Evolutionary conservation across 2,113 vertebrate genomes (phyloP).

Genomic region (Salvelinus sp.): DNA sequence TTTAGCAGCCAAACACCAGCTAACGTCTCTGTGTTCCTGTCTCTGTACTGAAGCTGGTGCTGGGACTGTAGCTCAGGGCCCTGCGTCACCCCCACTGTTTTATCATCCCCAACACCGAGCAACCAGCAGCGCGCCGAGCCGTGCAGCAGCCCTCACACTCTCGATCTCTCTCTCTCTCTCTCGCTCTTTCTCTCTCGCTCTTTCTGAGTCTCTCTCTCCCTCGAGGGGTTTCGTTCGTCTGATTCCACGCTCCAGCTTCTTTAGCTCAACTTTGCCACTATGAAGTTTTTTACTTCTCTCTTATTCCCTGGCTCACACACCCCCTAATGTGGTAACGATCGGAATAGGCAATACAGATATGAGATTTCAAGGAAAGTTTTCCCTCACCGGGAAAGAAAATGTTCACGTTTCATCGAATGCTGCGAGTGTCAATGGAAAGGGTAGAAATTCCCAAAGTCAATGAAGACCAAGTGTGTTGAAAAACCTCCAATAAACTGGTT

Average conservation of each 20-base stretch:
- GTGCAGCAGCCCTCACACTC: not conserved
- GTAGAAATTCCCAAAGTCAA: slow-evolving; percentile 14
- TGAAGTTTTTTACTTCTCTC: slow-evolving; percentile 43
- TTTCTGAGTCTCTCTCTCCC: slow-evolving; percentile 54
- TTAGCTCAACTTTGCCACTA: slow-evolving; percentile 73
- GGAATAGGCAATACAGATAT: slow-evolving; percentile 42
- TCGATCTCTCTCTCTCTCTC: slow-evolving; percentile 27
- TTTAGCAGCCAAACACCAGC: slow-evolving; percentile 44
- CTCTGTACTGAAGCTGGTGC: slow-evolving; percentile 5
- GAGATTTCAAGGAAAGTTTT: slow-evolving; percentile 63
- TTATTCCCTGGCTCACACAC: slow-evolving; percentile 38
- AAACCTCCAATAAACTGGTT: slow-evolving; percentile 29
- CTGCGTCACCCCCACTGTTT: slow-evolving; percentile 70
- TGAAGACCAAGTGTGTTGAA: slow-evolving; percentile 47
- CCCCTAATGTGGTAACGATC: slow-evolving; percentile 70
- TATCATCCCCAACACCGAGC: slow-evolving; percentile 67
- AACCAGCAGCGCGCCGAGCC: slow-evolving; percentile 53
- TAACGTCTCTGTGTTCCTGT: slow-evolving; percentile 25
- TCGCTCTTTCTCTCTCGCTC: slow-evolving; percentile 54
- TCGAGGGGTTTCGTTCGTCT: slow-evolving; percentile 69
- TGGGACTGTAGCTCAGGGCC: slow-evolving; percentile 66
- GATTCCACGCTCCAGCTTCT: slow-evolving; percentile 73
- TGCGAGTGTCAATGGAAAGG: slow-evolving; percentile 36
- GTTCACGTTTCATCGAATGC: slow-evolving; percentile 15
- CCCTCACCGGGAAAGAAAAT: slow-evolving; percentile 58